phyloP scores from a whole-genome alignment of 2,797 vertebrate species.

The Harpagifer antarcticus region DNA sequence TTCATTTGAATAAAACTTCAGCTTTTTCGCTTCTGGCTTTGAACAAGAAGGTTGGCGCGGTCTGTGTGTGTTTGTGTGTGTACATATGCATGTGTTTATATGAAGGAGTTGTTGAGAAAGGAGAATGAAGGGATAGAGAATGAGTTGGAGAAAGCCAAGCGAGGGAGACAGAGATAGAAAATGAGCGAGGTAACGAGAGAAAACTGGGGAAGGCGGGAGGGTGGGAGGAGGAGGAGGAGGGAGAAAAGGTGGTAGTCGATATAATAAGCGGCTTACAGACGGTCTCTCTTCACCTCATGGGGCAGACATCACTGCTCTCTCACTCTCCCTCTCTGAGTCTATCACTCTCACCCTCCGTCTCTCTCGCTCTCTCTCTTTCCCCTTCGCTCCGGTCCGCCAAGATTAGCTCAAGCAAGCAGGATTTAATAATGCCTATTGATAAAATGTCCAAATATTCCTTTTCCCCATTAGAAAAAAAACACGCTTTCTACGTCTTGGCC shows the following conservation, averaged over 20 bases:
- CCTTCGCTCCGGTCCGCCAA: constrained; percentile 70
- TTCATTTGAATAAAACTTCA: constrained; percentile 98
- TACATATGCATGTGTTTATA: constrained; percentile 20
- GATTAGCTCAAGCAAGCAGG: constrained; percentile 89
- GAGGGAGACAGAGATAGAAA: constrained; percentile 68
- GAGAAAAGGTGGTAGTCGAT: constrained; percentile 96
- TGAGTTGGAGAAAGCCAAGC: constrained; percentile 61
- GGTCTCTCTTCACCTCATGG: constrained; percentile 95
- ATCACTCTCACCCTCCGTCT: constrained; percentile 45
- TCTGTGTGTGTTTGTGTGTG: constrained; percentile 45
- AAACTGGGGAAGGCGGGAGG: constrained; percentile 48
- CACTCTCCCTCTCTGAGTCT: constrained; percentile 53
- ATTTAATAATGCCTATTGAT: constrained; percentile 91
- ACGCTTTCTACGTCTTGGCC: constrained; percentile 59
- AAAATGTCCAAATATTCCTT: constrained; percentile 90
- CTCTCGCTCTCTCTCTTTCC: constrained; percentile 51
- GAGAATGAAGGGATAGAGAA: constrained; percentile 70
- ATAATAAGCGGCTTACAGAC: constrained; percentile 99
- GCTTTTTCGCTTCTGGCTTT: constrained; percentile 92
- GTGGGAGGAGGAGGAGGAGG: constrained; percentile 72
- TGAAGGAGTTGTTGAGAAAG: constrained; percentile 48
- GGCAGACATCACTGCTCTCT: constrained; percentile 80
- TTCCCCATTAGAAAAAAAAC: constrained; percentile 81
- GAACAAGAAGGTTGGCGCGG: constrained; percentile 87
- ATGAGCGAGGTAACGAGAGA: constrained; percentile 74